phyloP scores from a whole-genome alignment of 2,888 invertebrate species.

The Hipparchia sbordonii region DNA sequence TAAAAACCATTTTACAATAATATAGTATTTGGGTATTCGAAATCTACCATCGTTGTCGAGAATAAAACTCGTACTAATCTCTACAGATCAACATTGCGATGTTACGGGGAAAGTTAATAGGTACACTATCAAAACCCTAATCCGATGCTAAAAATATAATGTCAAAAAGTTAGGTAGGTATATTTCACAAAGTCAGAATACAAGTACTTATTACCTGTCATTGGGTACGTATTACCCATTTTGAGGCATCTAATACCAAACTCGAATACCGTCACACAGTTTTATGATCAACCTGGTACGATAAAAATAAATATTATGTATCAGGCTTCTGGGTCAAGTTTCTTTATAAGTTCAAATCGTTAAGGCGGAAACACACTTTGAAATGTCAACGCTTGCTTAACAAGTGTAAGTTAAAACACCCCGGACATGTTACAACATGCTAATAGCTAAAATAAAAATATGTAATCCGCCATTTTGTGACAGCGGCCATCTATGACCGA shows the following conservation, averaged over 20 bases:
- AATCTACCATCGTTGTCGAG: too few relatives aligned
- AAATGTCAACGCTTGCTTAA: background rate
- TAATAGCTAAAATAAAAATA: too few relatives aligned
- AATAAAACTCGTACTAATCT: too few relatives aligned
- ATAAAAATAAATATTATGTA: conserved; percentile 25
- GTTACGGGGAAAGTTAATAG: too few relatives aligned
- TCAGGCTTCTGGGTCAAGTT: conserved; percentile 11
- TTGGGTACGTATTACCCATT: background rate
- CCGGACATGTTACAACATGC: too few relatives aligned
- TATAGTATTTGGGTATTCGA: too few relatives aligned
- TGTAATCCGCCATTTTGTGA: too few relatives aligned
- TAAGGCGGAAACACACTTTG: background rate
- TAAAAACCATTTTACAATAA: too few relatives aligned
- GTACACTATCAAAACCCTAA: background rate
- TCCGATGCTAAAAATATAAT: background rate
- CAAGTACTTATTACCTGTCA: background rate
- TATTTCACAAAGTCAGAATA: conserved; percentile 1
- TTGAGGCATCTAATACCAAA: conserved; percentile 10
- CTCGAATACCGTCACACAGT: conserved; percentile 14
- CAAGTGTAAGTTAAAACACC: background rate
- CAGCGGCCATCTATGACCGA: too few relatives aligned
- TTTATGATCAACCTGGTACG: background rate
- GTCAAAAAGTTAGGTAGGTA: too few relatives aligned
- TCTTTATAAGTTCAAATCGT: conserved; percentile 7
- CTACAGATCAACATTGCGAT: too few relatives aligned